These are phyloP conservation scores for Drosophila tropicalis DNA, from an alignment of 1,140 invertebrate species.

Conservation along the genomic window DNA sequence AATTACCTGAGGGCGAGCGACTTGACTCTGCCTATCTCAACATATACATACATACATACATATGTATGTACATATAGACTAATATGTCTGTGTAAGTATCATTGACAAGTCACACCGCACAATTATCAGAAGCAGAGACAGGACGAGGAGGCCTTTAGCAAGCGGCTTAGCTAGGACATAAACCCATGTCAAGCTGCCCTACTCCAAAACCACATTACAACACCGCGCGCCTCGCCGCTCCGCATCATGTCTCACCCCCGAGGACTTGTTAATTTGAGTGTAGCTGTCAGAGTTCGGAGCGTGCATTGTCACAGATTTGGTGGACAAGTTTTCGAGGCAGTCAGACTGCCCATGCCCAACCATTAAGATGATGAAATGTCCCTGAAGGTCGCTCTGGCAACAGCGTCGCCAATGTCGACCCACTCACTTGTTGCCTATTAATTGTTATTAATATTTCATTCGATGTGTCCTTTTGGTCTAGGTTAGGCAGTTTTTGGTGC, in stretches of 20 bases:
- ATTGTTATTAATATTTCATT: conserved; percentile 73
- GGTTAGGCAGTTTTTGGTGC: conserved; percentile 12
- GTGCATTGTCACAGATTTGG: conserved; percentile 51
- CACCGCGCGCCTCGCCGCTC: background rate
- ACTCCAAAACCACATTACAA: background rate
- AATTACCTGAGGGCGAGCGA: conserved; percentile 30
- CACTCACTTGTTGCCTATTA: conserved; percentile 72
- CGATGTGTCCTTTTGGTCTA: conserved; percentile 24
- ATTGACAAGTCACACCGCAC: conserved; percentile 39
- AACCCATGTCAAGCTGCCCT: conserved; percentile 7
- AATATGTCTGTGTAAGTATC: conserved; percentile 51
- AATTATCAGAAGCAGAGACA: conserved; percentile 29
- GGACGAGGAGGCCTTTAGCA: background rate
- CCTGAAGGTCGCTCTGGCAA: conserved; percentile 45
- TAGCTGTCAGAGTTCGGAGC: conserved; percentile 43
- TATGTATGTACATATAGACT: conserved; percentile 1
- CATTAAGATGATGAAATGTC: conserved; percentile 77
- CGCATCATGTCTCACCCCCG: background rate
- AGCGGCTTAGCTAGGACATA: conserved; percentile 35
- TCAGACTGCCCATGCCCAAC: background rate
- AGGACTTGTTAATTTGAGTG: conserved; percentile 52
- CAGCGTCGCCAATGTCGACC: conserved; percentile 6
- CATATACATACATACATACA: background rate
- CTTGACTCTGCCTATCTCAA: background rate
- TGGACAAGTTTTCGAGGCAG: background rate